phyloP scores from a whole-genome alignment of 2,113 vertebrate species.

The Seriola aureovittata region DNA sequence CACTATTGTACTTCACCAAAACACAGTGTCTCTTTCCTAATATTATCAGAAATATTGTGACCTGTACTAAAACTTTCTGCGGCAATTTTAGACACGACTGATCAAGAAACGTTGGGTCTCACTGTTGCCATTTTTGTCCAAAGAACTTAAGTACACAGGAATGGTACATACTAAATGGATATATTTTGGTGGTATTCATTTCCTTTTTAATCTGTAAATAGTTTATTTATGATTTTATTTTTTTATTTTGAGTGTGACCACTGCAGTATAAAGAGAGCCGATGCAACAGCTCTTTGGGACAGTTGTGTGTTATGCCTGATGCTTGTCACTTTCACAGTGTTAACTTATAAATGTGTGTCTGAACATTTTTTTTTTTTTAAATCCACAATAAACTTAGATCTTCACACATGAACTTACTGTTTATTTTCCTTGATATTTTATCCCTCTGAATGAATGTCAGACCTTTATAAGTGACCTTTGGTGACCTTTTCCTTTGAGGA shows the following conservation, averaged over 20 bases:
- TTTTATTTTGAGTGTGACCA: conserved; percentile 43
- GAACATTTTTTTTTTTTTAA: conserved; percentile 45
- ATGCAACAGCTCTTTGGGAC: conserved; percentile 23
- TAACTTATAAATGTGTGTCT: conserved; percentile 62
- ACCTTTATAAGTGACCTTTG: not conserved
- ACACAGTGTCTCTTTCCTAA: conserved; percentile 22
- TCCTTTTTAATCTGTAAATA: conserved; percentile 75
- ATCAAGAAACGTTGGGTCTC: conserved; percentile 2
- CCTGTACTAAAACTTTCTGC: not conserved
- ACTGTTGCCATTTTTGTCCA: conserved; percentile 40
- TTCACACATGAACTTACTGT: not conserved
- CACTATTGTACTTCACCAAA: conserved; percentile 34
- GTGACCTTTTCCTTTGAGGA: not conserved
- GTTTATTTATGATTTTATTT: conserved; percentile 73
- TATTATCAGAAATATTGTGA: conserved; percentile 9
- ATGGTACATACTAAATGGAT: not conserved
- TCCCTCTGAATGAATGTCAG: not conserved
- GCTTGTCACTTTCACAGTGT: conserved; percentile 58
- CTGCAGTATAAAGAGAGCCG: conserved; percentile 46
- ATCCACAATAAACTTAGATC: conserved; percentile 68
- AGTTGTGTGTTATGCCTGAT: conserved; percentile 48
- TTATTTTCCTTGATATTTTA: not conserved
- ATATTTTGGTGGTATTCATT: conserved; percentile 1
- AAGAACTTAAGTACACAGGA: conserved; percentile 31
- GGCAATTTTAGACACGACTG: not conserved